A percentile compares a stretch with the other conserved stretches of the same genome.
Evolutionary conservation across 2,113 vertebrate species (phyloP).

Genomic region (Mola mola): DNA sequence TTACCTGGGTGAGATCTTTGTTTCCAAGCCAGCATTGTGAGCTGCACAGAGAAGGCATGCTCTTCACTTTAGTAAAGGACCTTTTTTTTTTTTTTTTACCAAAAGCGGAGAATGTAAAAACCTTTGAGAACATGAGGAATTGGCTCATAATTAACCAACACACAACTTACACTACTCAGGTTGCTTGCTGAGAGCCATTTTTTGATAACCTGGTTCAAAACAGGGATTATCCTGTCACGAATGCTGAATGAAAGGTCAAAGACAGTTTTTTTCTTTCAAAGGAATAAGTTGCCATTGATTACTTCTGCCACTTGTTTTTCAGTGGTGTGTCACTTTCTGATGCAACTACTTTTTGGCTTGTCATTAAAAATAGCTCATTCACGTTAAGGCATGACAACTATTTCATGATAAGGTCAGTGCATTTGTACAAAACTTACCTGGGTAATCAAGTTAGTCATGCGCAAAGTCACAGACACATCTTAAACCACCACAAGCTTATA

Average conservation of each 20-base stretch:
- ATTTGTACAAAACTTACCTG: slow-evolving; percentile 6
- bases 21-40: slow-evolving; percentile 23
- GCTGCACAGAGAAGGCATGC: slow-evolving; percentile 22
- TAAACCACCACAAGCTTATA: neutral
- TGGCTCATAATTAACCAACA: slow-evolving; percentile 70
- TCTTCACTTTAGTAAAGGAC: slow-evolving; percentile 58
- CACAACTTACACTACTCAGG: too few species aligned
- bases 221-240: neutral
- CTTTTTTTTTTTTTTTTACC: slow-evolving; percentile 37
- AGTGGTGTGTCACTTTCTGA: neutral
- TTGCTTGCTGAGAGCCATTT: too few species aligned
- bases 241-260: slow-evolving; percentile 33
- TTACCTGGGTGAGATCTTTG: slow-evolving; percentile 1
- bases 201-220: slow-evolving; percentile 24
- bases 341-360: slow-evolving; percentile 1
- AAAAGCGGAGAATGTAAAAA: slow-evolving; percentile 46
- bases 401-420: slow-evolving; percentile 6
- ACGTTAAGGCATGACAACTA: neutral
- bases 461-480: neutral
- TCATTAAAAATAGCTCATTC: slow-evolving; percentile 13
- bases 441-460: too few species aligned
- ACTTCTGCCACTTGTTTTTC: neutral
- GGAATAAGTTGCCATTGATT: slow-evolving; percentile 29
- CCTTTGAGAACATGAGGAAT: slow-evolving; percentile 54
- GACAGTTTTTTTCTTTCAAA: slow-evolving; percentile 23